Percentiles rank a stretch among this genome's conserved stretches.
phyloP scores from a whole-genome alignment of 2,797 vertebrate species.

The Fringilla coelebs region DNA sequence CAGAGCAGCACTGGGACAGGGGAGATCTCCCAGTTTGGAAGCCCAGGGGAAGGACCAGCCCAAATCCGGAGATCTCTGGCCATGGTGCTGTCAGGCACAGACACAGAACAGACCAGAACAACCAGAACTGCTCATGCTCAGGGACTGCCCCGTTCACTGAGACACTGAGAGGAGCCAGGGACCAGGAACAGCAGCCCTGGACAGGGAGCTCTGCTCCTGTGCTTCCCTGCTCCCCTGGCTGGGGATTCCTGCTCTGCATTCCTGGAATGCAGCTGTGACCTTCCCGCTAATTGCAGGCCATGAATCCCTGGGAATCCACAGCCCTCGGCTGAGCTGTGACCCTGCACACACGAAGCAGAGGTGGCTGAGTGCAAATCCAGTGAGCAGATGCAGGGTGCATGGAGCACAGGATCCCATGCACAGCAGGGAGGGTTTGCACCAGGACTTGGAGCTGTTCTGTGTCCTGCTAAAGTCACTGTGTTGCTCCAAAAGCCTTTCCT shows the following conservation, averaged over 20 bases:
- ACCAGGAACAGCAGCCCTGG: background rate
- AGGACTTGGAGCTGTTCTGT: background rate
- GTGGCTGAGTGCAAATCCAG: background rate
- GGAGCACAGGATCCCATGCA: background rate
- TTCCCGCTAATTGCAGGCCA: background rate
- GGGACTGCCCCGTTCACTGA: background rate
- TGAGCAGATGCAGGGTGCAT: background rate
- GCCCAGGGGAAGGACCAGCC: background rate
- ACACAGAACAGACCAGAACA: background rate
- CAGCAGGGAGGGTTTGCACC: background rate
- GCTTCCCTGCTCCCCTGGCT: background rate
- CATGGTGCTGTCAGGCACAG: background rate
- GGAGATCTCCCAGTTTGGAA: background rate
- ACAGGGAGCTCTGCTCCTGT: background rate
- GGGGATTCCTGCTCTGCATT: background rate
- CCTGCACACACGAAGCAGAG: background rate
- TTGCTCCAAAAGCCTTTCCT: background rate
- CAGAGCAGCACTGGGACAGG: background rate
- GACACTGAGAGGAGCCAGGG: background rate
- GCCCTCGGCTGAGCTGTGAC: background rate
- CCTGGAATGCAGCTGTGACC: background rate
- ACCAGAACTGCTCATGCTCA: background rate
- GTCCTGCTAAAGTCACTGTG: too few species aligned
- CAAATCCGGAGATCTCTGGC: background rate
- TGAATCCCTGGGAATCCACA: background rate